Base-by-base conservation (phyloP, 2,797 vertebrate genomes). In the Pseudochaenichthys georgianus region DNA sequence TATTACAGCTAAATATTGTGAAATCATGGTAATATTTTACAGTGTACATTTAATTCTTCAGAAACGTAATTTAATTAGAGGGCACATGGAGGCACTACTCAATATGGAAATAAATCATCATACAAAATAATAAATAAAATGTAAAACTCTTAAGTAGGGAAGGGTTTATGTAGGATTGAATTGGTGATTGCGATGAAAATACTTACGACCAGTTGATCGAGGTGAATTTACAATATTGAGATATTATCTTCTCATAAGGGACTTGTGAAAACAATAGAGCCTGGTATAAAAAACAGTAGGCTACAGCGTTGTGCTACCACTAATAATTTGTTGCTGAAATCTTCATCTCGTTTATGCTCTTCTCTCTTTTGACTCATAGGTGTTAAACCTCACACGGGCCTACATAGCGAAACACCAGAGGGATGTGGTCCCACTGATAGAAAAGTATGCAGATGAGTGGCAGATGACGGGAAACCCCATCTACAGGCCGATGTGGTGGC, bases 401-500 rank as follows among this genome's bases (percentile, higher is more conserved):
- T 97, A 96, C 90, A 92, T 97, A 58, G 87, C 87, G 68, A 95
- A 87, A 82, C 97, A 97, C 90, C 95, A 87, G 73, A 91, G 93
- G 42, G 95, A 96, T 0, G 96, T 97, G 0, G 94, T 95, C 9
- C 96, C 97, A 0, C 89, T 97, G 45, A 87, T 98, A 66, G 70
- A 93, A 5, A 97, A 94, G 79, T 95, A 96, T 71, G 93, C 95
- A 0, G 86, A 95, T 58, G 96, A 97, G 63, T 98, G 96, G 97
- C 90, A 84, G 45, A 21, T 16, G 4, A 80, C 66, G 0, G 95
- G 96, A 41, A 85, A 91, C 61, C 97, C 97, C 70, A 93, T 98
- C 87, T 98, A 96, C 87, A 94, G 97, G 4, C 96, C 97, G 0
- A 89, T 95, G 43, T 98, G 97, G 97, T 98, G 97, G 97, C 91